A percentile compares a stretch with the other conserved stretches of the same genome.
phyloP scores from a whole-genome alignment of 1,140 invertebrate genomes.

The Dryas iulia region DNA sequence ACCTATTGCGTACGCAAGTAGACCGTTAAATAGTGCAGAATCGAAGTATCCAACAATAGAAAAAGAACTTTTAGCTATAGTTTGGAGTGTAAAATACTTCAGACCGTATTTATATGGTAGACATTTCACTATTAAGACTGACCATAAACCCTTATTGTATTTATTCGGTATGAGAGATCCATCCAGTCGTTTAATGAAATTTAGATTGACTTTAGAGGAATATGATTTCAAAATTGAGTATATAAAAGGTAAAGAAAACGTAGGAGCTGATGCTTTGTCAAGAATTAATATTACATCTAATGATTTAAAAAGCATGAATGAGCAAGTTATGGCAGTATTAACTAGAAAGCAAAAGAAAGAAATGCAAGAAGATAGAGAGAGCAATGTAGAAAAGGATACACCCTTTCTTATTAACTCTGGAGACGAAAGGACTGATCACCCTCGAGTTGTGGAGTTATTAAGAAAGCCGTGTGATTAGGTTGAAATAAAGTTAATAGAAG shows the following conservation, averaged over 20 bases:
- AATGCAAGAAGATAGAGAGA: too few species aligned
- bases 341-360: slow-evolving; percentile 25
- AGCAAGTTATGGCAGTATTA: slow-evolving; percentile 25
- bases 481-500: background rate
- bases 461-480: background rate
- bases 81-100: slow-evolving; percentile 37
- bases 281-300: slow-evolving; percentile 22
- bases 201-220: slow-evolving; percentile 15
- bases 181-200: background rate
- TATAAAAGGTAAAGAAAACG: slow-evolving; percentile 29
- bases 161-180: slow-evolving; percentile 25
- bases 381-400: too few species aligned
- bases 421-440: too few species aligned
- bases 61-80: slow-evolving; percentile 45
- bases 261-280: slow-evolving; percentile 36
- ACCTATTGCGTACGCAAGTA: too few species aligned
- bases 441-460: background rate
- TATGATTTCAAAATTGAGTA: slow-evolving; percentile 23
- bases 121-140: slow-evolving; percentile 28
- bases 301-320: slow-evolving; percentile 29
- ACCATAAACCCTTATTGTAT: slow-evolving; percentile 31
- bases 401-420: too few species aligned
- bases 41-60: slow-evolving; percentile 46
- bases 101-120: slow-evolving; percentile 32
- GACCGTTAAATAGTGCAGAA: too few species aligned